phyloP scores from a whole-genome alignment of 2,113 vertebrate genomes.

The Pardalotus punctatus region DNA sequence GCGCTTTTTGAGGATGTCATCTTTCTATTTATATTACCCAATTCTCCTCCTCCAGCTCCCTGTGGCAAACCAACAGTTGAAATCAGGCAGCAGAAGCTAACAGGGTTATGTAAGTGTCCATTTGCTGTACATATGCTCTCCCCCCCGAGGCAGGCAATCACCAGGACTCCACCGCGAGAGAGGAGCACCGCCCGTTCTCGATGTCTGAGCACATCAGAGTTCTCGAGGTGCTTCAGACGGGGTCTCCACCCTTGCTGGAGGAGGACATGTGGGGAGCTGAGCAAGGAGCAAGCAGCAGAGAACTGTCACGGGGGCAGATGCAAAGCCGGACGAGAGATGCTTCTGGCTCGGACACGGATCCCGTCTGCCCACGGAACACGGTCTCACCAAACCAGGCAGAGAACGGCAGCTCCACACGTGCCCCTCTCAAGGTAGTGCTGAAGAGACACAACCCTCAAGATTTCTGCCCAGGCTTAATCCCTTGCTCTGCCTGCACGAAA shows the following conservation, averaged over 20 bases:
- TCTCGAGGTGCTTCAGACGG: neutral
- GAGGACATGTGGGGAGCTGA: neutral
- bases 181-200: neutral
- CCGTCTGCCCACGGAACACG: accelerated
- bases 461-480: neutral
- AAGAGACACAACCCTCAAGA: neutral
- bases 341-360: neutral
- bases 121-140: conserved; percentile 55
- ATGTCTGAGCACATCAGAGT: neutral
- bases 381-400: neutral
- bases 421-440: neutral
- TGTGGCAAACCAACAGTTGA: conserved; percentile 40
- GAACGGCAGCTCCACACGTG: neutral
- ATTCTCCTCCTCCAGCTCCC: conserved; percentile 38
- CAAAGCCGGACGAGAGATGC: accelerated
- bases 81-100: neutral
- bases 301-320: accelerated
- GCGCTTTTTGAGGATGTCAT: conserved; percentile 5
- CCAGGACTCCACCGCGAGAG: neutral
- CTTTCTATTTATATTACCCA: conserved; percentile 44
- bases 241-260: neutral
- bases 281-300: neutral
- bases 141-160: neutral
- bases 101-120: conserved; percentile 49
- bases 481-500: neutral